Conservation (phyloP, 1,140 invertebrate genomes). For the Hycleus cichorii region DNA sequence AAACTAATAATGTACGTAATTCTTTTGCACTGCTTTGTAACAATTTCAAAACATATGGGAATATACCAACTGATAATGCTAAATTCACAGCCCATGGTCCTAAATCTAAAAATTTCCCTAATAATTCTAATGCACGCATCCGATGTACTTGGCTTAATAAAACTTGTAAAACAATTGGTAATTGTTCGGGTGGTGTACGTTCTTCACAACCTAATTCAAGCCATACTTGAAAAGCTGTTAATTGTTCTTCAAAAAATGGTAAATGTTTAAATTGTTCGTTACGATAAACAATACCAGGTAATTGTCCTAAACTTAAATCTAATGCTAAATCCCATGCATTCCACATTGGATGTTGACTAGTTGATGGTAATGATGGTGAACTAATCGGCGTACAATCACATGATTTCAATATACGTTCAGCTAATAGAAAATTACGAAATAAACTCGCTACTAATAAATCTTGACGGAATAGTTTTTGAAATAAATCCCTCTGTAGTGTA, state of each 20-base stretch:
- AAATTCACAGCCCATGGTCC: slow-evolving; percentile 96
- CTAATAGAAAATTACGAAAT: slow-evolving; percentile 94
- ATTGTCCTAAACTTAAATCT: slow-evolving; percentile 85
- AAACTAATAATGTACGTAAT: slow-evolving; percentile 85
- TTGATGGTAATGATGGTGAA: slow-evolving; percentile 80
- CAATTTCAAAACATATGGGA: slow-evolving; percentile 96
- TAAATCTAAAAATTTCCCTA: slow-evolving; percentile 92
- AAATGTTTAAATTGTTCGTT: slow-evolving; percentile 66
- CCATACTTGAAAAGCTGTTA: slow-evolving; percentile 98
- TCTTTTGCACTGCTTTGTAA: slow-evolving; percentile 90
- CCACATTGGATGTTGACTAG: slow-evolving; percentile 88
- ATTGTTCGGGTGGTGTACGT: slow-evolving; percentile 83
- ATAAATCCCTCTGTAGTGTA: slow-evolving; percentile 84
- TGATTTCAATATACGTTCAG: slow-evolving; percentile 91
- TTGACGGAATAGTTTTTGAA: slow-evolving; percentile 94
- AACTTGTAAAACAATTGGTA: slow-evolving; percentile 97
- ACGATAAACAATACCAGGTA: slow-evolving; percentile 66
- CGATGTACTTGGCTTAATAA: slow-evolving; percentile 95
- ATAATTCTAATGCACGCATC: slow-evolving; percentile 84
- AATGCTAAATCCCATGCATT: slow-evolving; percentile 96
- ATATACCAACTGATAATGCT: slow-evolving; percentile 95
- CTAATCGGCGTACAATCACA: slow-evolving; percentile 96
- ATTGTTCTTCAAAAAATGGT: slow-evolving; percentile 95
- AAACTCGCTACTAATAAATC: slow-evolving; percentile 97
- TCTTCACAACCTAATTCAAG: slow-evolving; percentile 68